phyloP scores from a whole-genome alignment of 2,888 invertebrate species.

The Drosophila nr. fundita region DNA sequence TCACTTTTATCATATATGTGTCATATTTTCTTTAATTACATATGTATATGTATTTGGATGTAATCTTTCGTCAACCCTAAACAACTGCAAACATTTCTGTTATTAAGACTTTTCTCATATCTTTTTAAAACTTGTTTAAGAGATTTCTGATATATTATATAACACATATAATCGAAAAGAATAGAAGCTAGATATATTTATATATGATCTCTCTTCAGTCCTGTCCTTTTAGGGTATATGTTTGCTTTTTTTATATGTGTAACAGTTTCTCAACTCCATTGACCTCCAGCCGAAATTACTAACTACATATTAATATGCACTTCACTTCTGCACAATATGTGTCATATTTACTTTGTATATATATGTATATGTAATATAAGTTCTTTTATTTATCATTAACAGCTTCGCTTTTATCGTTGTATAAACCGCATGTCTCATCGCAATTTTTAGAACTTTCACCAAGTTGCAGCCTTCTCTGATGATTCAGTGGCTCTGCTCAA shows the following conservation, averaged over 20 bases:
- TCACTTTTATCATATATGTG: slow-evolving; percentile 23
- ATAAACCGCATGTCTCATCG: slow-evolving; percentile 40
- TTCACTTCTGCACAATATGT: slow-evolving; percentile 24
- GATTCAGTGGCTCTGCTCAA: slow-evolving; percentile 51
- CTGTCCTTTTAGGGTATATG: not conserved
- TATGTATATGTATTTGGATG: not conserved
- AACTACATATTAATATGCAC: slow-evolving; percentile 10
- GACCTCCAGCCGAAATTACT: slow-evolving; percentile 28
- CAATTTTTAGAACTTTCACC: slow-evolving; percentile 68
- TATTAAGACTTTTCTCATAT: not conserved
- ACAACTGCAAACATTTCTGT: not conserved
- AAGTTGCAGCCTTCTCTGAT: slow-evolving; percentile 15
- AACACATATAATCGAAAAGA: too few relatives aligned
- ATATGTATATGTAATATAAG: not conserved
- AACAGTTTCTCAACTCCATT: slow-evolving; percentile 24
- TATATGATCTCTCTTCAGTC: not conserved
- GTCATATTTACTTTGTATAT: slow-evolving; percentile 15
- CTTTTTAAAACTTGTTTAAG: not conserved
- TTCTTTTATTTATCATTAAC: slow-evolving; percentile 23
- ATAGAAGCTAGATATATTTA: not conserved
- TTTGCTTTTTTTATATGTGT: not conserved
- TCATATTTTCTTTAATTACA: slow-evolving; percentile 9
- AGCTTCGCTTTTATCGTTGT: slow-evolving; percentile 33
- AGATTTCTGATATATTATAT: not conserved
- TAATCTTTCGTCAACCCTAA: not conserved